phyloP scores from a whole-genome alignment of 2,888 invertebrate genomes.

The Philaethria dido region DNA sequence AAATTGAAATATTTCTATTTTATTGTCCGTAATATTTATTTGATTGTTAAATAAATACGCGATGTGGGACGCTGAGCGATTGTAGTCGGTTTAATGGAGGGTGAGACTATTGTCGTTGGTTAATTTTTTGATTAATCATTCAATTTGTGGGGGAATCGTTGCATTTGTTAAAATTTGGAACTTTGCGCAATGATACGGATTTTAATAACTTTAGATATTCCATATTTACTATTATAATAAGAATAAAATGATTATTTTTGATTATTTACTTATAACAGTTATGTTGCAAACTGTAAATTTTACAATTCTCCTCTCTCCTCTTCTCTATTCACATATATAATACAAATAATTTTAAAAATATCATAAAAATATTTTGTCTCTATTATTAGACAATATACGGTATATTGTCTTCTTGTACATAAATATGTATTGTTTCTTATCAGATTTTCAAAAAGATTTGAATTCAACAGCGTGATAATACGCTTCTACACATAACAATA shows the following conservation, averaged over 20 bases:
- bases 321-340: not conserved
- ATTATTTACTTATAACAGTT: not conserved
- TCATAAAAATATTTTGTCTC: not conserved
- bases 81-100: constrained; percentile 76
- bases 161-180: constrained; percentile 68
- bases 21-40: constrained; percentile 83
- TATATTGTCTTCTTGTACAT: not conserved
- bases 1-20: constrained; percentile 83
- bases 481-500: constrained; percentile 61
- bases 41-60: constrained; percentile 83
- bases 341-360: not conserved
- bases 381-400: not conserved
- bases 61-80: constrained; percentile 79
- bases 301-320: too few species aligned
- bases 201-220: constrained; percentile 2
- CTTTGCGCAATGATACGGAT: constrained; percentile 51
- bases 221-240: not conserved
- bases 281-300: too few species aligned
- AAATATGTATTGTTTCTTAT: constrained; percentile 33
- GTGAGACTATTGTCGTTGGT: constrained; percentile 76
- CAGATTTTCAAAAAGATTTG: constrained; percentile 51
- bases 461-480: constrained; percentile 65
- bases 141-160: constrained; percentile 64
- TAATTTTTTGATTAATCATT: constrained; percentile 84
- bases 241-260: not conserved